Evolutionary conservation across 37 sponge, comb jelly and placozoan genomes (phyloP), one percentile per base, ranked within the genome.

Genomic region (Ianthella basta): DNA sequence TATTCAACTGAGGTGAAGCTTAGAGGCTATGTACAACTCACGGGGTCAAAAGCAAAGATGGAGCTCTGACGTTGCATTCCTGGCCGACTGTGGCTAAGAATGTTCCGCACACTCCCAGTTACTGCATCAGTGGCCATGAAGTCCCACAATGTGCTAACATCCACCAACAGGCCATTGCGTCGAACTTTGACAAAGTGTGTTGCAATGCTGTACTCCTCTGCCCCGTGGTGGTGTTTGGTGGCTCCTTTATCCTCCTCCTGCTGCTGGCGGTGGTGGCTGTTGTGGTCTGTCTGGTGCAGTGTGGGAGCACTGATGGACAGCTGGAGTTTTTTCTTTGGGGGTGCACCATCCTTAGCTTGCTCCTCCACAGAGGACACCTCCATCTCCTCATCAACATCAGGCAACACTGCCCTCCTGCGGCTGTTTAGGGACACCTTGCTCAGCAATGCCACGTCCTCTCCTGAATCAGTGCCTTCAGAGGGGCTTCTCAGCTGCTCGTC

Each of bases 101-200:
- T 56, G 36, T 67, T 44, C 59, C 87, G 82, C 32, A 93, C 81
- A 85, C 91, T 93, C 27, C 91, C 88, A 37, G 91, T 86, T 33
- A 93, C 84, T 27, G 88, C 88, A 70, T 88, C 94, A 20, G 94
- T 91, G 19, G 86, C 86, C 16, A 80, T 89, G 21, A 91, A 88
- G 72, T 95, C 92, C 95, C 95, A 95, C 37, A 95, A 59, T 13
- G 90, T 89, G 64, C 72, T 87, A 29, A 95, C 92, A 53, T 91
- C 95, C 35, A 87, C 63, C 65, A 95, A 56, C 16, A 82, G 66
- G 0, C 95, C 95, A 89, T 87, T 95, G 12, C 95, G 74, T n/a
- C 83, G 60, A 8, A 82, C 87, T 83, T 90, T 89, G 36, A 93
- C 94, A 86, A 89, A 93, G 81, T 93, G 94, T 4, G 94, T 93